Conservation (phyloP, 2,797 vertebrate genomes). For the Aeoliscus strigatus region DNA sequence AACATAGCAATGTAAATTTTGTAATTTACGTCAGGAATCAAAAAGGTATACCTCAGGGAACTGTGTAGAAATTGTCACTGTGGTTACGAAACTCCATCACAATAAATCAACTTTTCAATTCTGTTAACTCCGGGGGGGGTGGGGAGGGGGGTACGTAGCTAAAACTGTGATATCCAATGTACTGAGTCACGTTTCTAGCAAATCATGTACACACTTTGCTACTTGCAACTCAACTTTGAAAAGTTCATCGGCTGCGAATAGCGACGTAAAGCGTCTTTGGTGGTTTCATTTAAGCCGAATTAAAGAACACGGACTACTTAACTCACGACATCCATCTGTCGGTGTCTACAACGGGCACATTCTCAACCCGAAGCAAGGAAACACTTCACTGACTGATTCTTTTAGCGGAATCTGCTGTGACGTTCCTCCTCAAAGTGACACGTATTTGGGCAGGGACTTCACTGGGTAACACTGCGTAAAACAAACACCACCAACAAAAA, state of each 20-base stretch:
- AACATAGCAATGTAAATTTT: too few relatives aligned
- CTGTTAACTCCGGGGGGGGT: too few relatives aligned
- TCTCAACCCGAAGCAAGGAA: accelerated
- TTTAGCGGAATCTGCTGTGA: constrained; percentile 35
- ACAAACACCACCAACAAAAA: constrained; percentile 16
- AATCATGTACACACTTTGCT: too few relatives aligned
- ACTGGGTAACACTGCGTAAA: constrained; percentile 20
- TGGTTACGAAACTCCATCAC: too few relatives aligned
- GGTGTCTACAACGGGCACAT: accelerated
- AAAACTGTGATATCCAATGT: too few relatives aligned
- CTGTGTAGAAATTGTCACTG: too few relatives aligned
- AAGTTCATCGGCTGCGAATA: neutral
- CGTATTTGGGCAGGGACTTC: constrained; percentile 47
- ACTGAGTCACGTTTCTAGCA: too few relatives aligned
- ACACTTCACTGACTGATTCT: neutral
- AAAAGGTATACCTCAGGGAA: too few relatives aligned
- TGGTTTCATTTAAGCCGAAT: constrained; percentile 21
- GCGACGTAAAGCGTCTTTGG: neutral
- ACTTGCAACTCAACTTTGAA: too few relatives aligned
- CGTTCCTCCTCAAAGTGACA: constrained; percentile 53
- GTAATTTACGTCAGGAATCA: too few relatives aligned
- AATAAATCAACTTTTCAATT: too few relatives aligned
- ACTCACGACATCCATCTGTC: accelerated
- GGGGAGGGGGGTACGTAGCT: too few relatives aligned
- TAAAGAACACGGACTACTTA: accelerated